Evolutionary conservation across 1,140 invertebrate genomes (phyloP), one percentile per base, ranked within the genome.

Genomic region (Trichonephila inaurata): DNA sequence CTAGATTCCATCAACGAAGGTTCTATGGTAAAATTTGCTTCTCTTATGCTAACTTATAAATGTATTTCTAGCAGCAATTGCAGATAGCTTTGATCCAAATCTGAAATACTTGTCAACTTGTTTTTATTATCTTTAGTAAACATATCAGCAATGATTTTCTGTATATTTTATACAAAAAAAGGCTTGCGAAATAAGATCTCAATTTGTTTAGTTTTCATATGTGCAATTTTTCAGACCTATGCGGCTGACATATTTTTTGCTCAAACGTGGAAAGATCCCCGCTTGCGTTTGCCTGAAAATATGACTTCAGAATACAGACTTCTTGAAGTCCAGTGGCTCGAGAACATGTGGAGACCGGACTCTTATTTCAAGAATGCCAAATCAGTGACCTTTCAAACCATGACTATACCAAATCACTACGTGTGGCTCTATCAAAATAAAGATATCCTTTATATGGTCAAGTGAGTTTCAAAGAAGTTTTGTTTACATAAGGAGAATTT

Each of bases 191-290:
- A 51, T 12, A 51, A 10, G 7, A 51, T 51, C 51, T 12, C 10
- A 51, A 51, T 51, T 40, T 40, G 33, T 3, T 40, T 40, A 51
- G 10, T 51, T 51, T 51, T 10, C 10, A 51, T 51, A 51, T 51
- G 51, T 51, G 51, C 0, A 51, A 51, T 51, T 93, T 95, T 94
- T 96, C 95, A 98, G 98, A 98, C 98, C 14, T 98, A 98, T 96
- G 98, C 98, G 94, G 98, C 98, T n/a, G 98, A 98, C 95, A 98
- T 98, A 96, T 98, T 98, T 96, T 96, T 98, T 94, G 98, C 98
- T 94, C 98, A 98, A 97, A 98, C 97, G 95, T 98, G 98, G 98
- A 96, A 98, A 60, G 98, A 98, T 96, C 97, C 98, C 92, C 89
- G 95, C 44, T 88, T 95, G 18, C 92, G 94, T 8, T 94, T 95